These are phyloP conservation scores for Sturmia bella DNA, from an alignment of 2,888 invertebrate species.

Conservation along the genomic window DNA sequence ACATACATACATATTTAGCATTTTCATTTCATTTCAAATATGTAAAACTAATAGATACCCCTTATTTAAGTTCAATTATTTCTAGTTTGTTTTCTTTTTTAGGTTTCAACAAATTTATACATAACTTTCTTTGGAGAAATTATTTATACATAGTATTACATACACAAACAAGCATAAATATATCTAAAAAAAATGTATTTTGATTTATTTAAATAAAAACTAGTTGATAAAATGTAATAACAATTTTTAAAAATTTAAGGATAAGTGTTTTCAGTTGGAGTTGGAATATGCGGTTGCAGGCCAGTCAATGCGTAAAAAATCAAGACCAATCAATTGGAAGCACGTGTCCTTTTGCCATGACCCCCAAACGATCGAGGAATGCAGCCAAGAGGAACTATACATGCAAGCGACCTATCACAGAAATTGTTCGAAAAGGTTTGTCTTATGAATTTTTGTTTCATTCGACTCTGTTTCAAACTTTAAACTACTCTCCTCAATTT, in stretches of 20 bases:
- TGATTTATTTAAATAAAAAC: conserved; percentile 54
- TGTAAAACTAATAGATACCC: conserved; percentile 34
- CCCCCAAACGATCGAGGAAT: no score
- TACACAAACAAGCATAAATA: no score
- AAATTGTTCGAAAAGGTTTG: no score
- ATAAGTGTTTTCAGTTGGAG: neutral
- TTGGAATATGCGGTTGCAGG: no score
- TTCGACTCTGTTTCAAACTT: no score
- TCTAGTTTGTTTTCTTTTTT: conserved; percentile 53
- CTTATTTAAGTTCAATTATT: conserved; percentile 66
- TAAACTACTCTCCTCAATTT: no score
- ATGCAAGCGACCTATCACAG: no score
- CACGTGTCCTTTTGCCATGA: no score
- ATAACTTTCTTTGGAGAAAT: conserved; percentile 51
- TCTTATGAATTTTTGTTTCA: no score
- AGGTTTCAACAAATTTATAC: conserved; percentile 54
- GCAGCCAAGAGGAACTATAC: no score
- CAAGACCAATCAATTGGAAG: no score
- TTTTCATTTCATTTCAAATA: conserved; percentile 25
- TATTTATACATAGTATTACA: conserved; percentile 66
- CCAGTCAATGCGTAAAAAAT: no score
- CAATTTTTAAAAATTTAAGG: neutral
- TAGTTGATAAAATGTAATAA: conserved; percentile 9
- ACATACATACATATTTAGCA: conserved; percentile 34
- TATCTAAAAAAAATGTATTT: conserved; percentile 64